A percentile compares a stretch with the other conserved stretches of the same genome.
Conservation (phyloP, 2,113 vertebrate genomes). For the Grammomys dolichurus region DNA sequence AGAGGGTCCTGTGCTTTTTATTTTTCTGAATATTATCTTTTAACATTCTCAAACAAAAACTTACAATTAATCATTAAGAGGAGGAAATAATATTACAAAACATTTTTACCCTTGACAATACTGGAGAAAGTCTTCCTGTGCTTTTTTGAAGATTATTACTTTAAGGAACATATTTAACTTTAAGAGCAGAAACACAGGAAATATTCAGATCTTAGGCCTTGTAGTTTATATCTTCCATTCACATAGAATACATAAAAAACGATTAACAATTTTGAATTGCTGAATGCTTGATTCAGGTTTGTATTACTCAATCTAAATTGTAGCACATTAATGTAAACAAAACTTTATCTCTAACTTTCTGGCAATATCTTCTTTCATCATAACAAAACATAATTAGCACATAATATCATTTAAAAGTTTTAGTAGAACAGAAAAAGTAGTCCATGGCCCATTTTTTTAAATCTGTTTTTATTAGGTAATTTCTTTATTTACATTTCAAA, state of each 20-base stretch:
- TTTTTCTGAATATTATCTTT: conserved; percentile 9
- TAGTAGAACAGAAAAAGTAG: background rate
- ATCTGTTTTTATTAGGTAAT: too few relatives aligned
- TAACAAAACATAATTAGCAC: conserved; percentile 6
- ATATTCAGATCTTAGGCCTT: conserved; percentile 5
- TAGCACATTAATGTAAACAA: background rate
- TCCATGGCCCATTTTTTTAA: background rate
- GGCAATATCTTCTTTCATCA: conserved; percentile 2
- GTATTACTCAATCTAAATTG: conserved; percentile 42
- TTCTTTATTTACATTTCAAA: too few relatives aligned
- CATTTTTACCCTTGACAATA: conserved; percentile 9
- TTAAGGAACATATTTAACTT: background rate
- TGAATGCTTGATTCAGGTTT: background rate
- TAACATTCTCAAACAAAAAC: conserved; percentile 24
- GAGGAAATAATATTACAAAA: conserved; percentile 1
- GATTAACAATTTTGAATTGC: conserved; percentile 6
- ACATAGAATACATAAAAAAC: background rate
- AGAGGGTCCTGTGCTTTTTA: background rate
- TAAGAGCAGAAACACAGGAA: background rate
- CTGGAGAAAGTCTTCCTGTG: background rate
- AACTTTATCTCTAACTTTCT: conserved; percentile 21
- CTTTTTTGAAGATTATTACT: background rate
- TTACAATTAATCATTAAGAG: conserved; percentile 4
- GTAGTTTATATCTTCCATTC: background rate
- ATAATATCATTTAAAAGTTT: conserved; percentile 48